Base-by-base conservation (phyloP, 2,113 vertebrate genomes). In the Empidonax alnorum region DNA sequence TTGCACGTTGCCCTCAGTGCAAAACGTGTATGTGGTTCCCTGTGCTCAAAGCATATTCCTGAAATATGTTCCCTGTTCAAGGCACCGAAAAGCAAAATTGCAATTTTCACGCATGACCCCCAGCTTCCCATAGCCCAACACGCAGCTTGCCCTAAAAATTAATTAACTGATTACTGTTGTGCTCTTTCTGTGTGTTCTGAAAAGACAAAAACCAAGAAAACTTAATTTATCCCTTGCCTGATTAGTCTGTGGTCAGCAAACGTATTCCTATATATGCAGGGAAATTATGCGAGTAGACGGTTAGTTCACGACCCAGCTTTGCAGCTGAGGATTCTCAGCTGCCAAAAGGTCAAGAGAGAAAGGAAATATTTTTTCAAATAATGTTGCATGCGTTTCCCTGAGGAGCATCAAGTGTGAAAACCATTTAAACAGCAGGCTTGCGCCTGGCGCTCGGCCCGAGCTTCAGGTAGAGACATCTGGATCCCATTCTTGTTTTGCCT, bases 381-480 rank as follows among this genome's bases (percentile, higher is more conserved):
- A 84, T 80, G 74, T 69, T 96, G 90, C 42, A 11, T 33, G 88
- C 95, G 20, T 93, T 93, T 94, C 97, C 94, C 96, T 30, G 58
- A 91, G 89, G 87, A 95, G 72, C 93, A 90, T n/a, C 97, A 91
- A 96, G 86, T 96, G 97, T 92, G 94, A 97, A 97, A 97, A 96
- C 92, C 92, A 96, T 98, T 98, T 98, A 98, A 97, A 97, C 95
- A 97, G 97, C 97, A 97, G 97, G 94, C 97, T 95, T 82, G 95
- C 6, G 84, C 59, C 95, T 97, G 98, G 98, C 97, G 10, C 3
- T 30, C 31, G 9, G 95, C 95, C 97, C 62, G 1, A 68, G 37
- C 83, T 92, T 94, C 97, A 94, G 97, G 98, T 98, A 97, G 92
- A 97, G 97, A 97, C 98, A 98, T 97, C 97, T 98, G 97, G 97